These are phyloP conservation scores for Apantesis nais DNA, from an alignment of 2,888 invertebrate genomes.

Conservation along the genomic window DNA sequence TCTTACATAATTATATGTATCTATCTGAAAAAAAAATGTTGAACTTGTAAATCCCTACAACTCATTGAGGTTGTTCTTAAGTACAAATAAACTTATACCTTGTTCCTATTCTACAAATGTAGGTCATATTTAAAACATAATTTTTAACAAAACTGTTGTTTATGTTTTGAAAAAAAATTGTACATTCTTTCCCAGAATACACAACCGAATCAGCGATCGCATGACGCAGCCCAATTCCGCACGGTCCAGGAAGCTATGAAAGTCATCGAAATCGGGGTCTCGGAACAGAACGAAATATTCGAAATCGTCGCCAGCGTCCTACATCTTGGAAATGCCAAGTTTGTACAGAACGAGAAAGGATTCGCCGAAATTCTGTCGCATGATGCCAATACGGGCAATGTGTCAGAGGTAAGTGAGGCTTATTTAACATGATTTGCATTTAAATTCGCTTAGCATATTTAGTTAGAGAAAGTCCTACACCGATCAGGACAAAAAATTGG, in stretches of 20 bases:
- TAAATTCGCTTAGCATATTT: neutral
- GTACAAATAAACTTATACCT: neutral
- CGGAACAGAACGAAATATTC: conserved; percentile 91
- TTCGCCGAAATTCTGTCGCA: conserved; percentile 88
- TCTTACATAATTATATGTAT: too few relatives aligned
- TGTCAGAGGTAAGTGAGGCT: conserved; percentile 87
- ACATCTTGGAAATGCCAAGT: conserved; percentile 94
- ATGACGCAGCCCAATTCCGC: conserved; percentile 89
- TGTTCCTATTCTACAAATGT: neutral
- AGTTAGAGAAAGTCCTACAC: neutral
- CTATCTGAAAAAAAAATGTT: too few relatives aligned
- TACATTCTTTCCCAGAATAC: conserved; percentile 53
- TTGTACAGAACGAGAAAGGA: conserved; percentile 89
- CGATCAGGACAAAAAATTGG: too few relatives aligned
- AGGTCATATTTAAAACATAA: too few relatives aligned
- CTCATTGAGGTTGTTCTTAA: neutral
- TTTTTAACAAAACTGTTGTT: too few relatives aligned
- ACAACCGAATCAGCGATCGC: conserved; percentile 64
- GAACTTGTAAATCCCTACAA: neutral
- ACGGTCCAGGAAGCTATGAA: conserved; percentile 90
- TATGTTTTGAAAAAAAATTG: neutral
- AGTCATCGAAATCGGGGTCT: conserved; percentile 90
- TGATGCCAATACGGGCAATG: conserved; percentile 83
- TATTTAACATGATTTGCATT: neutral
- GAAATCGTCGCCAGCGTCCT: conserved; percentile 93